These are phyloP conservation scores for Leptatherina wallacei DNA, from an alignment of 2,797 vertebrate species.

Conservation along the genomic window DNA sequence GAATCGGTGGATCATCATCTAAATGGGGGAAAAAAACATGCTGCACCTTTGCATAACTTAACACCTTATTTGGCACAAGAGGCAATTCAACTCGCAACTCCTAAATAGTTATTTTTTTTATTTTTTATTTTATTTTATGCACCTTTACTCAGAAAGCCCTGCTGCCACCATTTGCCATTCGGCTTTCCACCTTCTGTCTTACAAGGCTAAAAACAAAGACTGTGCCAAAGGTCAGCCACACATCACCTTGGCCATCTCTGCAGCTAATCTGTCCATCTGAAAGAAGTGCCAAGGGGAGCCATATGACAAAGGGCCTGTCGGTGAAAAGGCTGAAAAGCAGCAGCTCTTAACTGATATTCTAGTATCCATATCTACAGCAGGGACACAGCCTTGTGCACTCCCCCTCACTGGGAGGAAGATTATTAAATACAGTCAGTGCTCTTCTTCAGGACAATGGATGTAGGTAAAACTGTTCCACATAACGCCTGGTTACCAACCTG, in stretches of 20 bases:
- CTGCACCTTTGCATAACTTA: not conserved
- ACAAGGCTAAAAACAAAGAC: slow-evolving; percentile 20
- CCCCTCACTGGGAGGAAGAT: no score
- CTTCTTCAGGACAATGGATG: no score
- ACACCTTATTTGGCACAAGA: not conserved
- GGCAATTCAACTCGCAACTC: slow-evolving; percentile 7
- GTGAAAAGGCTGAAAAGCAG: slow-evolving; percentile 3
- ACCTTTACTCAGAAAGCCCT: slow-evolving; percentile 15
- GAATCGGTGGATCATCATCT: not conserved
- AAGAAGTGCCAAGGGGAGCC: slow-evolving; percentile 23
- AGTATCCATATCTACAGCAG: slow-evolving; percentile 5
- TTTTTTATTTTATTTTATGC: not conserved
- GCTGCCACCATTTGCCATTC: slow-evolving; percentile 8
- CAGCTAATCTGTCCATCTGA: slow-evolving; percentile 41
- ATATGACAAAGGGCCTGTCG: slow-evolving; percentile 34
- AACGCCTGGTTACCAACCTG: no score
- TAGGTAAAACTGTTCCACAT: no score
- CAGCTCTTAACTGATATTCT: slow-evolving; percentile 7
- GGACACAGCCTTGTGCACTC: no score
- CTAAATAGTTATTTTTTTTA: not conserved
- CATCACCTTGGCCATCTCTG: slow-evolving; percentile 23
- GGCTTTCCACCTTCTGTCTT: slow-evolving; percentile 15
- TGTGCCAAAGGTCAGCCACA: slow-evolving; percentile 31
- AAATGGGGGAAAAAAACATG: not conserved
- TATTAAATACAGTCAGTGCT: no score